Percentiles rank a stretch among this genome's conserved stretches.
Conservation (phyloP, 2,888 invertebrate genomes). For the Pseudolycoriella hygida region DNA sequence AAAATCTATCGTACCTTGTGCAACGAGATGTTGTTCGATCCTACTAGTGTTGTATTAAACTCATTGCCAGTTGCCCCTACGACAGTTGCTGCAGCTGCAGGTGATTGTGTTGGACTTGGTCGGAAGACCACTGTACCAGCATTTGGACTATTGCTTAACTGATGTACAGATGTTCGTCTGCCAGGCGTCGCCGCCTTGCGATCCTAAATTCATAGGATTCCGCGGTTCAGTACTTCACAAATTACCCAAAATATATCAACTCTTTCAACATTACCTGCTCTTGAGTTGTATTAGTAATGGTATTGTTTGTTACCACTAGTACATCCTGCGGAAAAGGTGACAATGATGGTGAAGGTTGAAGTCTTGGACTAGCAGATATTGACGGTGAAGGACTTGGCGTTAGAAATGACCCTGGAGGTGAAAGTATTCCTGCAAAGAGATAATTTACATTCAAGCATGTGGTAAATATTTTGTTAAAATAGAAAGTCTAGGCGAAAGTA, state of each 20-base stretch:
- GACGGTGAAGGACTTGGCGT: slow-evolving; percentile 32
- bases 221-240: too few species aligned
- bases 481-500: too few species aligned
- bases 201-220: slow-evolving; percentile 22
- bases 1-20: slow-evolving; percentile 24
- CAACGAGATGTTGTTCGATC: slow-evolving; percentile 30
- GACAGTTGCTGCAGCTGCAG: slow-evolving; percentile 26
- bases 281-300: slow-evolving; percentile 27
- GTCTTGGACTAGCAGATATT: slow-evolving; percentile 31
- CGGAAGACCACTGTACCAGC: slow-evolving; percentile 30
- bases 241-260: too few species aligned
- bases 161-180: slow-evolving; percentile 29
- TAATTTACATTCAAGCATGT: too few species aligned
- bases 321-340: slow-evolving; percentile 31
- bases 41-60: slow-evolving; percentile 30
- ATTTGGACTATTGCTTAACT: slow-evolving; percentile 29
- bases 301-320: slow-evolving; percentile 28
- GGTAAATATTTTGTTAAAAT: too few species aligned
- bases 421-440: slow-evolving; percentile 27
- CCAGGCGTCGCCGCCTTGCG: slow-evolving; percentile 31
- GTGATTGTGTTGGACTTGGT: slow-evolving; percentile 30
- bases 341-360: slow-evolving; percentile 30
- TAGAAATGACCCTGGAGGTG: slow-evolving; percentile 32
- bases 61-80: slow-evolving; percentile 29
- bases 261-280: slow-evolving; percentile 30